A percentile compares a stretch with the other conserved stretches of the same genome.
Conservation (phyloP, 2,113 vertebrate genomes). For the Anarhynchus alexandrinus region DNA sequence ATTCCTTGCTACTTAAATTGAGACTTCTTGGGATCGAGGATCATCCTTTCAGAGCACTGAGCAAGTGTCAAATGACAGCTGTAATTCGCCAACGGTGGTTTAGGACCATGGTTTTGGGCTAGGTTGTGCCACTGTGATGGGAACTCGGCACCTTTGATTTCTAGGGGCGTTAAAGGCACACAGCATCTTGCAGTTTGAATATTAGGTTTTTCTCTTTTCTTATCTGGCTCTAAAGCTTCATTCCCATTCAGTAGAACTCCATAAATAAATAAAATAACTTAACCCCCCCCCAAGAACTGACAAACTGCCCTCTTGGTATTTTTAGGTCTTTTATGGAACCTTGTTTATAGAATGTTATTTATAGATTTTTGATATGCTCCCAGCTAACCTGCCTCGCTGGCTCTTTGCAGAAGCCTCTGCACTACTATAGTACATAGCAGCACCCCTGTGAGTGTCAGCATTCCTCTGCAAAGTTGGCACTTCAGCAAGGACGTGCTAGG, state of each 20-base stretch:
- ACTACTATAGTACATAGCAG: background rate
- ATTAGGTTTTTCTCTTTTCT: background rate
- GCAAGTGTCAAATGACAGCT: background rate
- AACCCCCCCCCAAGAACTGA: background rate
- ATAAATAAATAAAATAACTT: background rate
- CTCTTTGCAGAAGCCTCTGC: slow-evolving; percentile 16
- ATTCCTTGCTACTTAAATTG: background rate
- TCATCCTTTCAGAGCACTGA: background rate
- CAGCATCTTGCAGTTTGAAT: background rate
- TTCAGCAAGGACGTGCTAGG: slow-evolving; percentile 18
- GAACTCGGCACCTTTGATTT: background rate
- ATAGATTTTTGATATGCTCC: background rate
- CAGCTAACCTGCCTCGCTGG: background rate
- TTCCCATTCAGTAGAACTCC: background rate
- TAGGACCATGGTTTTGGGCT: background rate
- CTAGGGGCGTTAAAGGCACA: background rate
- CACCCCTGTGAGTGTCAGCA: slow-evolving; percentile 21
- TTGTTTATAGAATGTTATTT: slow-evolving; percentile 41
- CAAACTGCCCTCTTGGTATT: background rate
- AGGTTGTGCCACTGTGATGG: background rate
- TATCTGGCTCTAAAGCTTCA: background rate
- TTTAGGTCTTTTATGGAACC: background rate
- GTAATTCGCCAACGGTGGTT: background rate
- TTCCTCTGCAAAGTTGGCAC: slow-evolving; percentile 28
- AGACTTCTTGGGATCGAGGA: background rate